Conservation (phyloP, 2,113 vertebrate species). For the Gobiocypris rarus region DNA sequence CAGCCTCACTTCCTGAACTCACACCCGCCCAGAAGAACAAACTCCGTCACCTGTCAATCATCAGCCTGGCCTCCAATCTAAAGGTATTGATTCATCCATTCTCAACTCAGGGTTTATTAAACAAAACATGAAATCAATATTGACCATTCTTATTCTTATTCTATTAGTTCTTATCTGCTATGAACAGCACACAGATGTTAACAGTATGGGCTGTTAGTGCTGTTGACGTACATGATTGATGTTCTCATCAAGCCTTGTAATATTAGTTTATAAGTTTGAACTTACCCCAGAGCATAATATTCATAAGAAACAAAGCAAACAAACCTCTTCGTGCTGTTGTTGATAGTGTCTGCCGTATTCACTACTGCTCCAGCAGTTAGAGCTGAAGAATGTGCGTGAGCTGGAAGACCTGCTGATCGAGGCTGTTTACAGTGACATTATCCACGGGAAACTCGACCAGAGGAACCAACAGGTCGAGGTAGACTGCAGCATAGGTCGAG, state of each 20-base stretch:
- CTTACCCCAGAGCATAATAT: background rate
- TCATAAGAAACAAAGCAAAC: background rate
- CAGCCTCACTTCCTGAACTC: conserved; percentile 86
- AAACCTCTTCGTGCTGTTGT: no score
- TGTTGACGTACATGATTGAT: background rate
- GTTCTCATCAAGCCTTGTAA: background rate
- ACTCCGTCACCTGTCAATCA: conserved; percentile 92
- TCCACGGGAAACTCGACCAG: conserved; percentile 97
- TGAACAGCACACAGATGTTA: background rate
- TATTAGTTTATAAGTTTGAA: no score
- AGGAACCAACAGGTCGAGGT: conserved; percentile 97
- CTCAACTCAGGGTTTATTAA: background rate
- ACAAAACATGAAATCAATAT: no score
- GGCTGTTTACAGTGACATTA: conserved; percentile 98
- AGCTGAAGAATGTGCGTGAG: conserved; percentile 96
- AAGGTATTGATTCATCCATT: conserved; percentile 79
- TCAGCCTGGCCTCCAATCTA: conserved; percentile 94
- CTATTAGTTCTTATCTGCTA: background rate
- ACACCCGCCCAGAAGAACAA: conserved; percentile 96
- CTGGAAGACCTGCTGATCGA: conserved; percentile 98
- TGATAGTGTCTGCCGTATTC: conserved; percentile 92
- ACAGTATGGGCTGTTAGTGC: background rate
- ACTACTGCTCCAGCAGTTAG: conserved; percentile 94
- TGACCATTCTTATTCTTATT: no score
- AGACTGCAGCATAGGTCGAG: conserved; percentile 94